Conservation (phyloP, 2,113 vertebrate genomes). For the Piprites chloris region DNA sequence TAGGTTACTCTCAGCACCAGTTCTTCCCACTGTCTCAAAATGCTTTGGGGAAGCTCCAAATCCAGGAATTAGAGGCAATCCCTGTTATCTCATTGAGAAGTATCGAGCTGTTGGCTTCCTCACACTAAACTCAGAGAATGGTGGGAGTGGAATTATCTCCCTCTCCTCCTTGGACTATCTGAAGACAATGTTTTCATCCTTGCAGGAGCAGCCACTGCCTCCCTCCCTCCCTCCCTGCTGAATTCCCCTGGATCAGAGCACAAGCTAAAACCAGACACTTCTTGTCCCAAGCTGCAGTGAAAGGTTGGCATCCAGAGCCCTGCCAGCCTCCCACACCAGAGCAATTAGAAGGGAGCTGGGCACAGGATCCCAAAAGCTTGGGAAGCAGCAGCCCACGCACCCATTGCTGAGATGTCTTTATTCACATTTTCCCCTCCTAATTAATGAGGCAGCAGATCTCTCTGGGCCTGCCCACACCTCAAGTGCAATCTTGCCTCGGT, state of each 20-base stretch:
- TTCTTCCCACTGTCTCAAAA: not conserved
- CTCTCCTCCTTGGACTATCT: not conserved
- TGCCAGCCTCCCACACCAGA: conserved; percentile 33
- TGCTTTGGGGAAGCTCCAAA: not conserved
- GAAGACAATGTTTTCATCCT: not conserved
- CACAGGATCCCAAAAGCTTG: not conserved
- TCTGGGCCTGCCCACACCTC: not conserved
- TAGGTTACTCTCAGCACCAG: not conserved
- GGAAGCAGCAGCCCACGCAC: conserved; percentile 37
- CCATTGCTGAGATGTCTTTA: conserved; percentile 9
- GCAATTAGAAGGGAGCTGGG: not conserved
- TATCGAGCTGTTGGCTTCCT: not conserved
- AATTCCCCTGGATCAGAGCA: not conserved
- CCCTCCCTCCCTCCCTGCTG: not conserved
- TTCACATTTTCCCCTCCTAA: conserved; percentile 35
- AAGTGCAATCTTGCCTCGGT: not conserved
- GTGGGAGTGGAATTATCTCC: not conserved
- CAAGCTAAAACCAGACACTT: conserved; percentile 12
- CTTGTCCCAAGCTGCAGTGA: conserved; percentile 1
- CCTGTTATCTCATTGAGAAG: not conserved
- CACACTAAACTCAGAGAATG: not conserved
- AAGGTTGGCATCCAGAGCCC: conserved; percentile 11
- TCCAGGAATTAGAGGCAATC: not conserved
- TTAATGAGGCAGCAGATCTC: conserved; percentile 48
- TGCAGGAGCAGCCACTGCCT: not conserved